Percentiles rank a stretch among this genome's conserved stretches.
Conservation (phyloP, 2,888 invertebrate species). For the Onthophagus sagittarius region DNA sequence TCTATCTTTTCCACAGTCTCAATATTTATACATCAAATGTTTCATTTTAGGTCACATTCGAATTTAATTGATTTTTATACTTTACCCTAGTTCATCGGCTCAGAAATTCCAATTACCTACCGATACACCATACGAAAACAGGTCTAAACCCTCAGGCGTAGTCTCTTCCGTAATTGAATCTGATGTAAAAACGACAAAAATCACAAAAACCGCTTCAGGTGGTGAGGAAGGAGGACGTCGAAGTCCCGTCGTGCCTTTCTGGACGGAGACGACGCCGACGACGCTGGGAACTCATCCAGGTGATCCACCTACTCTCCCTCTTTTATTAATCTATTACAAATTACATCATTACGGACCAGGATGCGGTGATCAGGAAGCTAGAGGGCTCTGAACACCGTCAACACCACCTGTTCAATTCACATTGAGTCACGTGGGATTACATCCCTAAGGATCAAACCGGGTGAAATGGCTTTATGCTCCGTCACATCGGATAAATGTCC, state of each 20-base stretch:
- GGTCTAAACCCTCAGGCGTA: background rate
- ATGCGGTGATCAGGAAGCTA: constrained; percentile 47
- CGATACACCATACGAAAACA: background rate
- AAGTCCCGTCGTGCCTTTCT: background rate
- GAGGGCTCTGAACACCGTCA: constrained; percentile 26
- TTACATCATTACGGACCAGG: constrained; percentile 44
- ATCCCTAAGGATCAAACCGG: constrained; percentile 27
- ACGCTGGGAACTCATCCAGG: background rate
- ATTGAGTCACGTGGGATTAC: constrained; percentile 41
- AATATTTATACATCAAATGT: background rate
- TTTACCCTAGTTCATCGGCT: constrained; percentile 21
- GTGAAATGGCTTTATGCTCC: constrained; percentile 38
- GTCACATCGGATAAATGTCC: constrained; percentile 31
- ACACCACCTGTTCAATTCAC: constrained; percentile 36
- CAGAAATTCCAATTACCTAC: background rate
- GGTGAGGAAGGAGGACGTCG: background rate
- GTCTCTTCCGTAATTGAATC: constrained; percentile 4
- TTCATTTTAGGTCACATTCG: too few relatives aligned
- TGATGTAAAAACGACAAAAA: background rate
- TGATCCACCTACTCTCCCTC: constrained; percentile 30
- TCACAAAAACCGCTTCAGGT: background rate
- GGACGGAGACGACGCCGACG: background rate
- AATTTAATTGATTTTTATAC: constrained; percentile 13
- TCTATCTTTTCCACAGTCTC: background rate
- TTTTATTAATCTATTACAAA: constrained; percentile 46